Evolutionary conservation across 1,140 invertebrate species (phyloP), one percentile per base, ranked within the genome.

Genomic region (Cydia fagiglandana): DNA sequence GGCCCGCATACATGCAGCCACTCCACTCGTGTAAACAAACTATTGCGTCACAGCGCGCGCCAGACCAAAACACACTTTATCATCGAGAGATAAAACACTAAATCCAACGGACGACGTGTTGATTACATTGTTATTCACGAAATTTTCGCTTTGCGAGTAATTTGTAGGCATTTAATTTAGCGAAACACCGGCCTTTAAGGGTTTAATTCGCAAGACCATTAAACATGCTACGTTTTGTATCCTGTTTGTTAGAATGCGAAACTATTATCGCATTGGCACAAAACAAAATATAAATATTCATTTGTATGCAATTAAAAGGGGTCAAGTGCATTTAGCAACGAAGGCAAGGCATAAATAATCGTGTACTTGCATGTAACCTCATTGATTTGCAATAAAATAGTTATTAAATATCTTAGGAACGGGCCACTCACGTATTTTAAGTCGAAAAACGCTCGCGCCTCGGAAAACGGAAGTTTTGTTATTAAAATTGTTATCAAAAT

Each of bases 1-100:
- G 64, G 79, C 75, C 74, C 78, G 80, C 79, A 83, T 87, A 83
- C 83, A 89, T 87, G 84, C 86, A 86, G 77, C 84, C 83, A 85
- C 82, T 84, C 81, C 78, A 81, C 82, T 82, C 82, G 84, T 83
- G 89, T 89, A 91, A 92, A 92, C 88, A 92, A 86, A 87, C 83
- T 76, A 81, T 89, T 91, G 88, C 88, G 88, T 91, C 90, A 92
- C 79, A 76, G 9, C 66, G 24, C 41, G 66, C 15, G 75, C 66
- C 79, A 79, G 50, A 78, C 78, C 17, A 85, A 88, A 87, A 73
- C 81, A 74, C 56, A 82, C 88, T 83, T 82, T 81, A 86, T 73
- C 47, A 68, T 45, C 34, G 64, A 53, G 12, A 64, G 10, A 80
- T 77, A 30, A 53, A 12, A 45, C 47, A 41, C 20, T 20, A n/a